Evolutionary conservation across 2,113 vertebrate genomes (phyloP).

Genomic region (Anolis sagrei): DNA sequence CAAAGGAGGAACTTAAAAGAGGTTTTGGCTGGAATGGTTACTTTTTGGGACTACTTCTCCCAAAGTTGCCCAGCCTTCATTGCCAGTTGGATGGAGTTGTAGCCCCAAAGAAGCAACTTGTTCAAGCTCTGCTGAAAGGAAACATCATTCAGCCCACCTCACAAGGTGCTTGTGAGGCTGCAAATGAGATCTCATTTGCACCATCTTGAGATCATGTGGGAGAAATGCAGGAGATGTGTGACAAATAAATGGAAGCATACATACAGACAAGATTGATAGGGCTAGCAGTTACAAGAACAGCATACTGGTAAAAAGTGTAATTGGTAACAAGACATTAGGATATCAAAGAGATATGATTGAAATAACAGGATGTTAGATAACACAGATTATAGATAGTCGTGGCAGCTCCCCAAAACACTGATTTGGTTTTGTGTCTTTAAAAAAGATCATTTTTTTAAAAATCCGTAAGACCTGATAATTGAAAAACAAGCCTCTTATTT

Average conservation of each 20-base stretch:
- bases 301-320: not conserved
- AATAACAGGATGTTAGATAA: not conserved
- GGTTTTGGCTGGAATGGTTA: too few relatives aligned
- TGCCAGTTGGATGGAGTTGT: not conserved
- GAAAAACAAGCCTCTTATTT: not conserved
- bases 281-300: not conserved
- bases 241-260: not conserved
- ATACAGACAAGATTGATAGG: not conserved
- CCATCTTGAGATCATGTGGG: not conserved
- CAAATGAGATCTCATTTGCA: not conserved
- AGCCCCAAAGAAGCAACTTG: not conserved
- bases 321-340: not conserved
- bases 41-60: not conserved
- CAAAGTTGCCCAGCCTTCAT: not conserved
- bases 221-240: not conserved
- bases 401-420: not conserved
- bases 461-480: slow-evolving; percentile 3
- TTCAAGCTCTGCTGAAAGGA: not conserved
- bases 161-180: not conserved
- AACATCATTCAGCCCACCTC: not conserved
- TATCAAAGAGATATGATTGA: not conserved
- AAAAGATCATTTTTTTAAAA: not conserved
- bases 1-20: not conserved
- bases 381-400: not conserved
- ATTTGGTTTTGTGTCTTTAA: not conserved